Conservation (phyloP, 2,113 vertebrate genomes). For the Theristicus caerulescens region DNA sequence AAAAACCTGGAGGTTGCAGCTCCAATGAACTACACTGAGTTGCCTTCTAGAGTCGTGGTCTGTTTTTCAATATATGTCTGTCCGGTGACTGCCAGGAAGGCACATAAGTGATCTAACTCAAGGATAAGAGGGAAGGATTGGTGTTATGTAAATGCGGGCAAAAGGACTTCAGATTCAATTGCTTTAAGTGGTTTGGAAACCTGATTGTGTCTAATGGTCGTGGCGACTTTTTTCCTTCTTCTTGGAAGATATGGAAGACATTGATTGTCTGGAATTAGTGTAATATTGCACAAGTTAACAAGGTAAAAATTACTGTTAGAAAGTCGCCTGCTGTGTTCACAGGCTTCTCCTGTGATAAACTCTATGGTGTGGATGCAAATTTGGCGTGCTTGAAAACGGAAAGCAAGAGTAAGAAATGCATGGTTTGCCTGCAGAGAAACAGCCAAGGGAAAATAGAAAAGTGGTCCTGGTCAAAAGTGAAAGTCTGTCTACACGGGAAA, state of each 20-base stretch:
- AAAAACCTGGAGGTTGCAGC: background rate
- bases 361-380: background rate
- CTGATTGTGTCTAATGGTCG: background rate
- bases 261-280: background rate
- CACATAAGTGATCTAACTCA: too few species aligned
- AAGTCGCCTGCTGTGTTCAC: background rate
- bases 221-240: background rate
- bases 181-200: background rate
- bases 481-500: background rate
- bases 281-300: background rate
- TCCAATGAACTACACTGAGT: rapidly evolving
- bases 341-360: background rate
- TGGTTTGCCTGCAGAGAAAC: background rate
- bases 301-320: background rate
- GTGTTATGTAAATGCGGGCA: background rate
- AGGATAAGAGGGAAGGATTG: background rate
- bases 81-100: background rate
- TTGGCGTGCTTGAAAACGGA: background rate
- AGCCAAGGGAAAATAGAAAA: background rate
- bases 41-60: background rate
- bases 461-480: background rate
- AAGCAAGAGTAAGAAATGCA: background rate
- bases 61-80: background rate
- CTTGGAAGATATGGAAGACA: background rate
- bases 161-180: background rate